Evolutionary conservation across 2,888 invertebrate genomes (phyloP).

Genomic region (Choristoneura rosaceana): DNA sequence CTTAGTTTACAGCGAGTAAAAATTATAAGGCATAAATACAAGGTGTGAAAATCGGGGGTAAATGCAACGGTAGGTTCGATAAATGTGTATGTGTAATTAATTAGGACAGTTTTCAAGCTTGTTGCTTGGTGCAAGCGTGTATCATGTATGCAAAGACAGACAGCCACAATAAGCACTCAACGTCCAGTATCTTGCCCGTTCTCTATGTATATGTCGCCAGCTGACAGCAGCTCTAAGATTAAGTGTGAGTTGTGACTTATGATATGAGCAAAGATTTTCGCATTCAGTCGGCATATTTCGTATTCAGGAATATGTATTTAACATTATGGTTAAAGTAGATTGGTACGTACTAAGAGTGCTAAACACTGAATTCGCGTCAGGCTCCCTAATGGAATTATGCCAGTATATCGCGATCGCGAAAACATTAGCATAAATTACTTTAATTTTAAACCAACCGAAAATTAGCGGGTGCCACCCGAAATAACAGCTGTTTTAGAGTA

Average conservation of each 20-base stretch:
- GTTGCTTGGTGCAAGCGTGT: background rate
- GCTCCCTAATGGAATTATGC: conserved; percentile 27
- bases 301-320: background rate
- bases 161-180: background rate
- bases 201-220: background rate
- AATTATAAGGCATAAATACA: no score
- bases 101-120: background rate
- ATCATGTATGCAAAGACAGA: background rate
- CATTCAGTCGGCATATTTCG: background rate
- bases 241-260: background rate
- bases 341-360: conserved; percentile 8
- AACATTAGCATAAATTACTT: conserved; percentile 53
- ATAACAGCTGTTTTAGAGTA: conserved; percentile 58
- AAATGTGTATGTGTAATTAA: background rate
- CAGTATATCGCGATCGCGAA: conserved; percentile 50
- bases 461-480: conserved; percentile 61
- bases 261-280: background rate
- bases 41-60: background rate
- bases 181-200: background rate
- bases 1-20: background rate
- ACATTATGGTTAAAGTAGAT: background rate
- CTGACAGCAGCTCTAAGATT: background rate
- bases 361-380: conserved; percentile 5
- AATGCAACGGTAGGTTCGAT: background rate
- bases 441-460: conserved; percentile 64